These are phyloP conservation scores for Apodemia hepburni DNA, from an alignment of 2,888 invertebrate species.

Conservation along the genomic window DNA sequence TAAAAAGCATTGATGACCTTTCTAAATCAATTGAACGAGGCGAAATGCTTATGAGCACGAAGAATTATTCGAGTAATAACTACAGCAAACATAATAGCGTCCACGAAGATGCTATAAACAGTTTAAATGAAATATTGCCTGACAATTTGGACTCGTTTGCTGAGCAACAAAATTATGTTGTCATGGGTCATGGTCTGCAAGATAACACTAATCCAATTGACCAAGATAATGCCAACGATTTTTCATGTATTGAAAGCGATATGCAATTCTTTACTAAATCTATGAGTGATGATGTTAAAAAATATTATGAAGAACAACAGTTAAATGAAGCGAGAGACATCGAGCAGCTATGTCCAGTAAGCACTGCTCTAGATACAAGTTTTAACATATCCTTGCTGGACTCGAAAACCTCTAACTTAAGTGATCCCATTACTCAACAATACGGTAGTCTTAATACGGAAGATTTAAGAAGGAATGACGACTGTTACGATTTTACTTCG, in stretches of 20 bases:
- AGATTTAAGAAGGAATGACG: slow-evolving; percentile 58
- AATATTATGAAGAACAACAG: slow-evolving; percentile 69
- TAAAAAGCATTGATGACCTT: slow-evolving; percentile 72
- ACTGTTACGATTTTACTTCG: slow-evolving; percentile 65
- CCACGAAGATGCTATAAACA: slow-evolving; percentile 61
- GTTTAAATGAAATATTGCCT: slow-evolving; percentile 62
- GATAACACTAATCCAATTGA: slow-evolving; percentile 52
- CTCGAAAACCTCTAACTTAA: slow-evolving; percentile 55
- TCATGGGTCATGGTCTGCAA: slow-evolving; percentile 56
- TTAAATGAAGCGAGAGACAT: slow-evolving; percentile 56
- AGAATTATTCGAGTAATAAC: slow-evolving; percentile 46
- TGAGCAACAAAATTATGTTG: slow-evolving; percentile 67
- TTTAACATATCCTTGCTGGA: slow-evolving; percentile 67
- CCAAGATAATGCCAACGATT: slow-evolving; percentile 56
- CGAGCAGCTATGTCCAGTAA: slow-evolving; percentile 64
- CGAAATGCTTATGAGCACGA: slow-evolving; percentile 60
- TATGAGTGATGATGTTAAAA: slow-evolving; percentile 72
- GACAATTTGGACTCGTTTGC: slow-evolving; percentile 66
- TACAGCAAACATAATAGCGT: slow-evolving; percentile 52
- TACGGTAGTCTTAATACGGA: slow-evolving; percentile 57
- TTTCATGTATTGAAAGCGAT: slow-evolving; percentile 69
- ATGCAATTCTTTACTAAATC: slow-evolving; percentile 74
- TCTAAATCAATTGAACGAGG: slow-evolving; percentile 72
- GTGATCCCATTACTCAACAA: slow-evolving; percentile 52
- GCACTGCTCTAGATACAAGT: slow-evolving; percentile 58